Evolutionary conservation across 2,797 vertebrate species (phyloP).

Genomic region (Anableps anableps): DNA sequence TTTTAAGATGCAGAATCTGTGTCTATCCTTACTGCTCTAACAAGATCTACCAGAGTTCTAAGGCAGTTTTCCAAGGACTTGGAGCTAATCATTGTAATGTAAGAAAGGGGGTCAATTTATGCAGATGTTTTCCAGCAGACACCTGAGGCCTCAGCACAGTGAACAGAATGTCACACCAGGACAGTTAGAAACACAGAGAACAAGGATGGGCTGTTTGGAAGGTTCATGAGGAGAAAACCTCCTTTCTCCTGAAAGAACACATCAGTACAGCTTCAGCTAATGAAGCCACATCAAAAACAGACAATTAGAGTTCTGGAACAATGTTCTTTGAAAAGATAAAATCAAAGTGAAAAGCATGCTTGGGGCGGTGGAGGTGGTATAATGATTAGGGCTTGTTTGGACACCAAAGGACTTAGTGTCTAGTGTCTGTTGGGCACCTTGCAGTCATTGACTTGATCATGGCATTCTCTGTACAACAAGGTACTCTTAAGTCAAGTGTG

Average conservation of each 20-base stretch:
- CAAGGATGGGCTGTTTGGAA: not conserved
- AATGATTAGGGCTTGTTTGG: not conserved
- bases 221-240: not conserved
- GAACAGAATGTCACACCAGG: not conserved
- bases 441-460: not conserved
- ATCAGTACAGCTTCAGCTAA: not conserved
- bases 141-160: not conserved
- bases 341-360: not conserved
- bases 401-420: too few species aligned
- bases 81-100: not conserved
- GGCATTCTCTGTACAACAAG: not conserved
- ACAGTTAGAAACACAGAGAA: not conserved
- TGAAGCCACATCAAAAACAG: not conserved
- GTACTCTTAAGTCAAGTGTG: too few species aligned
- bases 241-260: not conserved
- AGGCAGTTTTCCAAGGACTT: not conserved
- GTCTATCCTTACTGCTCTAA: not conserved
- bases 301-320: not conserved
- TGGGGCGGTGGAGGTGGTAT: not conserved
- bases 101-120: not conserved
- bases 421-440: too few species aligned
- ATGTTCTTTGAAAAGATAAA: too few species aligned
- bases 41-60: too few species aligned
- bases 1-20: not conserved
- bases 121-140: not conserved